Conservation (phyloP, 2,888 invertebrate genomes). For the Leucophora obtusa region DNA sequence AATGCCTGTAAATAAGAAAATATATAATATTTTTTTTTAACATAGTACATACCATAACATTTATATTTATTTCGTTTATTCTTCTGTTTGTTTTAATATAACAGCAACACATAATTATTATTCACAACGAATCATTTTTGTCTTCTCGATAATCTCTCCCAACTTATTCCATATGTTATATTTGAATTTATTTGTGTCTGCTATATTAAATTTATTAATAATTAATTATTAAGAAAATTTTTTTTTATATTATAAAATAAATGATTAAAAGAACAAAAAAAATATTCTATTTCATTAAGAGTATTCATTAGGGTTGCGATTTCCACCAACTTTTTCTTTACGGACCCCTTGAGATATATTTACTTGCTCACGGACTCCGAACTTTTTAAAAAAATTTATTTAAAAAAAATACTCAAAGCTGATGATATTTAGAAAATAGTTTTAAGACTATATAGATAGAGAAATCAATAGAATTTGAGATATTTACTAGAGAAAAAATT, state of each 20-base stretch:
- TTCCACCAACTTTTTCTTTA: no score
- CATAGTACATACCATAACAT: constrained; percentile 13
- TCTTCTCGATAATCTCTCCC: constrained; percentile 29
- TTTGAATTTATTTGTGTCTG: constrained; percentile 49
- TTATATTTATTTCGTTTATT: constrained; percentile 51
- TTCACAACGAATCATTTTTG: constrained; percentile 53
- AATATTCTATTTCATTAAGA: no score
- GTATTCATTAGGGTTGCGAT: no score
- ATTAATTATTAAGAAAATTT: constrained; percentile 53
- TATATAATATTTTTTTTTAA: constrained; percentile 60
- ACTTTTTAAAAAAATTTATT: no score
- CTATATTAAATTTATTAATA: constrained; percentile 49
- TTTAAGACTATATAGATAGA: no score
- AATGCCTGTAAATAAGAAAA: constrained; percentile 66
- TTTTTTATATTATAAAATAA: constrained; percentile 40
- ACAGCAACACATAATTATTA: constrained; percentile 10
- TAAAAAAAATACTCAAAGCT: no score
- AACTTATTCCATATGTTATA: constrained; percentile 40
- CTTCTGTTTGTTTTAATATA: constrained; percentile 38
- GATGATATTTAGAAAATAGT: no score
- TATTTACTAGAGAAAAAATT: no score
- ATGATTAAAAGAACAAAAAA: background rate
- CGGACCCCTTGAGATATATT: no score
- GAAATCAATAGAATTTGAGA: no score
- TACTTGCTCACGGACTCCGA: no score